Evolutionary conservation across 2,888 invertebrate species (phyloP).

Genomic region (Catocala nupta): DNA sequence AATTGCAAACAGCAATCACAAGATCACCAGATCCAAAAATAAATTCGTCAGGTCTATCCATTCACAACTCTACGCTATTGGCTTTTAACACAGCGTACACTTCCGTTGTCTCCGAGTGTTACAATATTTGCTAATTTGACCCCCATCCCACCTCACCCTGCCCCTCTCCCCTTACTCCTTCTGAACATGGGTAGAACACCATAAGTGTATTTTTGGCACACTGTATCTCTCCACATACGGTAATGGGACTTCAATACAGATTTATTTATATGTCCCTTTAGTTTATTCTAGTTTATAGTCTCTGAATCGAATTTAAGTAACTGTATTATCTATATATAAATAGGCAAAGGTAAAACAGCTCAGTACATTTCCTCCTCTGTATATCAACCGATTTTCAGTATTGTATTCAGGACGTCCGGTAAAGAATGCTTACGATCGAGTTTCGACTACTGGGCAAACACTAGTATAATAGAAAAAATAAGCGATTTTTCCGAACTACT

Average conservation of each 20-base stretch:
- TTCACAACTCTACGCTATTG: conserved; percentile 30
- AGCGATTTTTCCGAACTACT: no score
- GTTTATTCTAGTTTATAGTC: not conserved
- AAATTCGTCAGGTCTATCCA: conserved; percentile 7
- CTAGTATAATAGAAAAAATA: no score
- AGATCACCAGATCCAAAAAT: no score
- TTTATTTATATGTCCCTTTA: conserved; percentile 36
- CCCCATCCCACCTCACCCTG: conserved; percentile 4
- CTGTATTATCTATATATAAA: no score
- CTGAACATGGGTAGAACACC: conserved; percentile 33
- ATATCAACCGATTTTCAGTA: no score
- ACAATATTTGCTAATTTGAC: conserved; percentile 62
- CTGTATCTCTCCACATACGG: conserved; percentile 29
- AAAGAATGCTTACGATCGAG: no score
- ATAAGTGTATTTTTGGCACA: conserved; percentile 53
- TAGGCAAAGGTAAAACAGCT: no score
- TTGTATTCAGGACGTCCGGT: no score
- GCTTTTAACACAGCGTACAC: conserved; percentile 56
- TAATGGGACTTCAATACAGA: conserved; percentile 38
- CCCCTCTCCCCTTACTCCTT: conserved; percentile 2
- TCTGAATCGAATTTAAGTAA: no score
- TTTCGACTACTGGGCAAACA: no score
- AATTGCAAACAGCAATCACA: no score
- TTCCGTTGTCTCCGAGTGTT: conserved; percentile 57
- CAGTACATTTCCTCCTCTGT: no score